Evolutionary conservation across 1,140 invertebrate species (phyloP).

Genomic region (Rhopalosiphum maidis): DNA sequence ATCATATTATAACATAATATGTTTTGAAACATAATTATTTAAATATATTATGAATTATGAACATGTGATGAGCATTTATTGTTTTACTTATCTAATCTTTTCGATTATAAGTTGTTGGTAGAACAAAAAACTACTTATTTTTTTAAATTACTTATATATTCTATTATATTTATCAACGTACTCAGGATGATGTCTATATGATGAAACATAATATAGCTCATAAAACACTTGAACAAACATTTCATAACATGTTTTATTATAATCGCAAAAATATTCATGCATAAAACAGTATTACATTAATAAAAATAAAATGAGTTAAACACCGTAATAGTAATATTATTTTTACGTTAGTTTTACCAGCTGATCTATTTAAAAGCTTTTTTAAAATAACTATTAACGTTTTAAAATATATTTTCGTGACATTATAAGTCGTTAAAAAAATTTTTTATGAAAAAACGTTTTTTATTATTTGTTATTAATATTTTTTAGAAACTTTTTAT

Average conservation of each 20-base stretch:
- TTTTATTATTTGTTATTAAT: too few species aligned
- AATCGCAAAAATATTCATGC: neutral
- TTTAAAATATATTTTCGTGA: too few species aligned
- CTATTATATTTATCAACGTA: neutral
- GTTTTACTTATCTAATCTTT: conserved; percentile 20
- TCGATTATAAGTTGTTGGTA: neutral
- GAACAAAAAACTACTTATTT: conserved; percentile 19
- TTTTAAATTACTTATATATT: neutral
- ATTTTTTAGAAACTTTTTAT: neutral
- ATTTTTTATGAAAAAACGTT: too few species aligned
- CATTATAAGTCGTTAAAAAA: too few species aligned
- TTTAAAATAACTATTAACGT: too few species aligned
- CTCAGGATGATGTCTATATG: neutral
- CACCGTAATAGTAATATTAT: neutral
- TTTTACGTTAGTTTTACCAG: neutral
- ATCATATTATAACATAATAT: too few species aligned
- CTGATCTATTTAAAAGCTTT: neutral
- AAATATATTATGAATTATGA: neutral
- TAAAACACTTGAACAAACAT: conserved; percentile 31
- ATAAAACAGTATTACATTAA: neutral
- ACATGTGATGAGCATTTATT: neutral
- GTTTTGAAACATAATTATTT: too few species aligned
- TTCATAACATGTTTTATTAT: neutral
- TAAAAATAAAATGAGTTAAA: neutral
- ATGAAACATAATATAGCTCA: neutral